Percentiles rank a stretch among this genome's conserved stretches.
Conservation (phyloP, 2,113 vertebrate species). For the Myotis yumanensis region DNA sequence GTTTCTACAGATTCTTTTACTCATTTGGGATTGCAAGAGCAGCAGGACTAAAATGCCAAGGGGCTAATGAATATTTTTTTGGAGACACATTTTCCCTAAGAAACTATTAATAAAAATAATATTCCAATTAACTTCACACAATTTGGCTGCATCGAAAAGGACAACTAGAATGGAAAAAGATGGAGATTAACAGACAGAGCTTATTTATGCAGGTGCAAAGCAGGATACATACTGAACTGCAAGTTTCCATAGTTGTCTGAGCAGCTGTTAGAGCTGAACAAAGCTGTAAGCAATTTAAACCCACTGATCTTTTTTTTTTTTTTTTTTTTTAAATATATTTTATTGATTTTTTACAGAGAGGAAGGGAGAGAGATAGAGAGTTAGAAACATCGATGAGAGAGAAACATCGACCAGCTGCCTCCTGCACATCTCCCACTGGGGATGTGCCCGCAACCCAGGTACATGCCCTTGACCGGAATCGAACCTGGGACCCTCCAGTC, state of each 20-base stretch:
- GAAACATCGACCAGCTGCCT: too few species aligned
- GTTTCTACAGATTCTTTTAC: conserved; percentile 33
- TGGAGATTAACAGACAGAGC: neutral
- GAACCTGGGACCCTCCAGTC: too few species aligned
- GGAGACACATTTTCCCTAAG: conserved; percentile 22
- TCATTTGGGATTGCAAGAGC: neutral
- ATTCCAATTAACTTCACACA: conserved; percentile 10
- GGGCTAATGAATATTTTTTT: neutral
- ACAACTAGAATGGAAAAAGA: neutral
- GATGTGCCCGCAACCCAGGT: too few species aligned
- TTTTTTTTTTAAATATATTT: too few species aligned
- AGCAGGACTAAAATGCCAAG: neutral
- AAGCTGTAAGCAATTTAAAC: neutral
- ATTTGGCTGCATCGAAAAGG: neutral
- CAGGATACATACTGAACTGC: neutral
- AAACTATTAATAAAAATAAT: conserved; percentile 51
- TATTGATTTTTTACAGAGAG: too few species aligned
- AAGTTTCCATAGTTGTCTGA: neutral
- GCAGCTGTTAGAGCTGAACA: neutral
- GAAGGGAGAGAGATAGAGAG: too few species aligned
- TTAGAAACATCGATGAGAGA: too few species aligned
- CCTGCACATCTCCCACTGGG: too few species aligned
- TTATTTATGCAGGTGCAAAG: neutral
- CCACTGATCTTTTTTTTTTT: too few species aligned
- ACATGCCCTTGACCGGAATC: too few species aligned